Conservation (phyloP, 1,140 invertebrate genomes). For the Sesamia nonagrioides region DNA sequence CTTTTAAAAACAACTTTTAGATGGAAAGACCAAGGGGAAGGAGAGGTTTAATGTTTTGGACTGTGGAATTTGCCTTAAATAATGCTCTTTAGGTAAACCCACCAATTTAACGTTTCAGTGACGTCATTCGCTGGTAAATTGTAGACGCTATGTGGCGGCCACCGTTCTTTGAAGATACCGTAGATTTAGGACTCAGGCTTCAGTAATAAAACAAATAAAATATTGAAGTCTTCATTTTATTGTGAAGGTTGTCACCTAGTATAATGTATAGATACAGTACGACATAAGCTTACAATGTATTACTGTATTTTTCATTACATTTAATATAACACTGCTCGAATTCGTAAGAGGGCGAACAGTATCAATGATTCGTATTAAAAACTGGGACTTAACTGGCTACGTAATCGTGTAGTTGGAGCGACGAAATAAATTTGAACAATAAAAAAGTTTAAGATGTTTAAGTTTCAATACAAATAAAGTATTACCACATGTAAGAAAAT, state of each 20-base stretch:
- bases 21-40: no score
- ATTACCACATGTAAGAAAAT: no score
- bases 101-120: no score
- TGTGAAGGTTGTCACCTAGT: conserved; percentile 84
- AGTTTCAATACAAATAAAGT: no score
- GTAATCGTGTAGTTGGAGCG: conserved; percentile 32
- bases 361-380: conserved; percentile 60
- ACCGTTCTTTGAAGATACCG: no score
- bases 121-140: no score
- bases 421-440: conserved; percentile 11
- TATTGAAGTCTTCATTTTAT: conserved; percentile 86
- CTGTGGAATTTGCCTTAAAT: no score
- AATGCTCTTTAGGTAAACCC: no score
- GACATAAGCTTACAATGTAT: conserved; percentile 83
- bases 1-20: no score
- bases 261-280: conserved; percentile 82
- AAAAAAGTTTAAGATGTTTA: background rate
- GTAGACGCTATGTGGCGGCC: no score
- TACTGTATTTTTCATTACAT: conserved; percentile 77
- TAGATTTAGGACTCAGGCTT: no score
- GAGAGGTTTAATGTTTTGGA: no score
- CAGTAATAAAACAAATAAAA: conserved; percentile 60
- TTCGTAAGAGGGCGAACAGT: conserved; percentile 56
- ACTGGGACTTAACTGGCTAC: conserved; percentile 57
- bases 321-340: conserved; percentile 56